Evolutionary conservation across 2,888 invertebrate genomes (phyloP).

Genomic region (Hymenopus coronatus): DNA sequence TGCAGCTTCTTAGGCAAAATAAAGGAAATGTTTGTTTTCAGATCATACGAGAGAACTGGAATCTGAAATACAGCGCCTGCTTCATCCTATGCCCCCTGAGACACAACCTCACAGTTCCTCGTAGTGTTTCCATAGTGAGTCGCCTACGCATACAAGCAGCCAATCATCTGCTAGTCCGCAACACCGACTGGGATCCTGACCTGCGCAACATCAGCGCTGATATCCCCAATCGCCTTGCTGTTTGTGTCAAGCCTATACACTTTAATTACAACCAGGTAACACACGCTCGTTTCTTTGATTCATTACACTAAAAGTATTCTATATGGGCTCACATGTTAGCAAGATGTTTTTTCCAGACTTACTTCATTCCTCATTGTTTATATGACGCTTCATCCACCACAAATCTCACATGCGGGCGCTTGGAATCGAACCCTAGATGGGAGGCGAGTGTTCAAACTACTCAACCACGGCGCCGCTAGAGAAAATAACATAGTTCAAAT

Average conservation of each 20-base stretch:
- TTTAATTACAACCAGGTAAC: slow-evolving; percentile 76
- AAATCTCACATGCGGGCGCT: too few relatives aligned
- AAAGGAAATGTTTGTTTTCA: slow-evolving; percentile 39
- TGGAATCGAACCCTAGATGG: too few relatives aligned
- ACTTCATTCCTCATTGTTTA: too few relatives aligned
- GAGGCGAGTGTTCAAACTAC: too few relatives aligned
- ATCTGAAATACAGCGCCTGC: slow-evolving; percentile 86
- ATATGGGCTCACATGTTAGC: background rate
- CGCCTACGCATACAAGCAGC: slow-evolving; percentile 51
- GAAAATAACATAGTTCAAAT: too few relatives aligned
- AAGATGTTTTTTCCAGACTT: too few relatives aligned
- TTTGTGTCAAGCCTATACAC: slow-evolving; percentile 90
- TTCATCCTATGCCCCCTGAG: slow-evolving; percentile 80
- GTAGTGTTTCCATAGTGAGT: slow-evolving; percentile 67
- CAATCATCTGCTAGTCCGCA: slow-evolving; percentile 63
- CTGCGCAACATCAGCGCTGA: slow-evolving; percentile 39
- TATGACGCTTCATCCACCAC: too few relatives aligned
- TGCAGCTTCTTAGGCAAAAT: background rate
- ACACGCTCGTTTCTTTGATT: slow-evolving; percentile 29
- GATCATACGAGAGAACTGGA: slow-evolving; percentile 92
- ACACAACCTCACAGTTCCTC: slow-evolving; percentile 58
- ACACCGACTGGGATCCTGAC: slow-evolving; percentile 52
- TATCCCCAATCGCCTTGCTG: slow-evolving; percentile 53
- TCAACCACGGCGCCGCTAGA: too few relatives aligned
- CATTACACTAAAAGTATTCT: background rate